Percentiles rank a stretch among this genome's conserved stretches.
phyloP scores from a whole-genome alignment of 2,113 vertebrate genomes.

The Xenopus laevis region DNA sequence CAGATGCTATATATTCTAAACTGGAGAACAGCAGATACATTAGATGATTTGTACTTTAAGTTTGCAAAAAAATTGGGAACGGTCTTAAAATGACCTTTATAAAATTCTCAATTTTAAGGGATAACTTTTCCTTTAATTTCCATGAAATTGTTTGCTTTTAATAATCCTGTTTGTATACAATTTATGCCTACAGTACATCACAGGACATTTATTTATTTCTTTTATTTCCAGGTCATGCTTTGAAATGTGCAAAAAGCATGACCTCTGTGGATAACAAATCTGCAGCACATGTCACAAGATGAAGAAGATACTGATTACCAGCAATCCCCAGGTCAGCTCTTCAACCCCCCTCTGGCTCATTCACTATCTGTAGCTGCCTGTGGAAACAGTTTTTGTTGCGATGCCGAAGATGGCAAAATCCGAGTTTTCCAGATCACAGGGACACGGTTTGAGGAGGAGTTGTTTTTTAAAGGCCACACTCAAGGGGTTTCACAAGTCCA shows the following conservation, averaged over 20 bases:
- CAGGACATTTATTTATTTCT: too few species aligned
- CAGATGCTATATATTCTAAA: too few species aligned
- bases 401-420: conserved; percentile 85
- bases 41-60: too few species aligned
- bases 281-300: conserved; percentile 70
- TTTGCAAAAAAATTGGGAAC: too few species aligned
- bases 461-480: conserved; percentile 75
- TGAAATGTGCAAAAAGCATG: conserved; percentile 90
- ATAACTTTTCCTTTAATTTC: too few species aligned
- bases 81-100: too few species aligned
- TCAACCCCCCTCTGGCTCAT: conserved; percentile 88
- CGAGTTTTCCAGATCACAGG: conserved; percentile 77
- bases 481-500: conserved; percentile 84
- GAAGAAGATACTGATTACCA: conserved; percentile 58
- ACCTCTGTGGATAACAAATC: conserved; percentile 80
- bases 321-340: conserved; percentile 70
- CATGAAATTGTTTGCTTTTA: too few species aligned
- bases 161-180: too few species aligned
- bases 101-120: too few species aligned
- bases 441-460: conserved; percentile 71
- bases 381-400: conserved; percentile 81
- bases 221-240: conserved; percentile 77
- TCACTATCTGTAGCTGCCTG: conserved; percentile 79
- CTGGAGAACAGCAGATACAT: too few species aligned
- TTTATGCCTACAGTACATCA: too few species aligned